Evolutionary conservation across 1,140 invertebrate species (phyloP).

Genomic region (Melitaea cinxia): DNA sequence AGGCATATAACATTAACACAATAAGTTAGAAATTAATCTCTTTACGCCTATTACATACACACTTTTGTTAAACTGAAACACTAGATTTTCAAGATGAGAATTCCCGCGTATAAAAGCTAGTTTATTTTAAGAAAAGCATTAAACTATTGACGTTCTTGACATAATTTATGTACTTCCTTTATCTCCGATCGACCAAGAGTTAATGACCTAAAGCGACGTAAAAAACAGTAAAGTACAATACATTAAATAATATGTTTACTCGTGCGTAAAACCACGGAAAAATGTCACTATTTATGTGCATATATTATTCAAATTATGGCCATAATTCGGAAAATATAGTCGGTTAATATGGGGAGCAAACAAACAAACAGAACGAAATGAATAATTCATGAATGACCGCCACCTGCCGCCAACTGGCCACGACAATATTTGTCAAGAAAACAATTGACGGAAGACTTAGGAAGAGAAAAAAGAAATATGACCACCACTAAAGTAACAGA

Average conservation of each 20-base stretch:
- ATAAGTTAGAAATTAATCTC: too few species aligned
- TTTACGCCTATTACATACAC: too few species aligned
- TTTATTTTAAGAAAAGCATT: too few species aligned
- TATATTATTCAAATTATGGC: slow-evolving; percentile 25
- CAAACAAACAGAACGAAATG: slow-evolving; percentile 16
- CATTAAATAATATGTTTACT: slow-evolving; percentile 11
- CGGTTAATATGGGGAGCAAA: slow-evolving; percentile 14
- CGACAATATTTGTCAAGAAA: background rate
- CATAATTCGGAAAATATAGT: slow-evolving; percentile 13
- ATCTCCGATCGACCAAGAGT: background rate
- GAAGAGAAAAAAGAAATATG: background rate
- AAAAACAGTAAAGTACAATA: slow-evolving; percentile 10
- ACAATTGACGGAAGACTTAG: background rate
- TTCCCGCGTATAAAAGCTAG: too few species aligned
- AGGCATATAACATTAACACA: too few species aligned
- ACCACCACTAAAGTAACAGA: background rate
- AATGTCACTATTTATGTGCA: slow-evolving; percentile 8
- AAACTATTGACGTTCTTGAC: too few species aligned
- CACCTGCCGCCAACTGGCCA: slow-evolving; percentile 34
- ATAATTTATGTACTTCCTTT: too few species aligned
- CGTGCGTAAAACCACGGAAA: slow-evolving; percentile 10
- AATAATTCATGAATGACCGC: slow-evolving; percentile 35
- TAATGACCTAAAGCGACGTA: slow-evolving; percentile 13
- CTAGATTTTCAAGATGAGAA: too few species aligned
- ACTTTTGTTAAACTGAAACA: too few species aligned